Evolutionary conservation across 2,113 vertebrate species (phyloP), one percentile per base, ranked within the genome.

Genomic region (Bucco capensis): DNA sequence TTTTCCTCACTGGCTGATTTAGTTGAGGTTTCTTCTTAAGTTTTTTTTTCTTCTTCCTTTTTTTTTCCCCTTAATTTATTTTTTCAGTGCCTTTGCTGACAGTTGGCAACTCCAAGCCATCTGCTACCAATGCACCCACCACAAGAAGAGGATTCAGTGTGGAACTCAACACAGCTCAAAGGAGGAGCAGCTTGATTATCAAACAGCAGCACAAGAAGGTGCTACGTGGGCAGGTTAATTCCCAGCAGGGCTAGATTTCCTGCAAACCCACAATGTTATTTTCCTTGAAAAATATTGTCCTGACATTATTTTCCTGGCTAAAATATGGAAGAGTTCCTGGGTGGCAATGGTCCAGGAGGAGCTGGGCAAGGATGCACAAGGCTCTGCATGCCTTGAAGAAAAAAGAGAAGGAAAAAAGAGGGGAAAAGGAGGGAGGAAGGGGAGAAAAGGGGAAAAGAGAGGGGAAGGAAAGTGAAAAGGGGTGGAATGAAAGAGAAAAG

Each of bases 31-130:
- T 25, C 11, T 24, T 37, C 23, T 58, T 23, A 8, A 23, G 19
- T 21, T 60, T 25, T 25, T 37, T 58, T 58, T 38, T 27, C 12
- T 11, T 19, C 33, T 24, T 56, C 17, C 70, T 60, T 40, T 13
- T 71, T 65, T 72, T 51, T 7, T 51, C 47, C 75, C 25, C 54
- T 19, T n/a, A 5, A 85, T 90, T 86, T 64, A 40, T 89, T 89
- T 89, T 79, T 86, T 82, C 12, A 19, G 31, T 12, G 64, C 83
- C 1, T 94, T 86, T 86, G 78, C 90, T 90, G 83, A 85, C 86
- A 91, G 85, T 90, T 94, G 90, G 88, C 91, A 81, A 54, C 93
- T 85, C 78, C 8, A 14, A 95, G 79, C 86, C 91, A 91, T 90
- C 92, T 86, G 86, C 89, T 74, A n/a, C 53, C 12, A 2, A 19